Percentiles rank a stretch among this genome's conserved stretches.
Conservation (phyloP, 2,888 invertebrate species). For the Idaea straminata region DNA sequence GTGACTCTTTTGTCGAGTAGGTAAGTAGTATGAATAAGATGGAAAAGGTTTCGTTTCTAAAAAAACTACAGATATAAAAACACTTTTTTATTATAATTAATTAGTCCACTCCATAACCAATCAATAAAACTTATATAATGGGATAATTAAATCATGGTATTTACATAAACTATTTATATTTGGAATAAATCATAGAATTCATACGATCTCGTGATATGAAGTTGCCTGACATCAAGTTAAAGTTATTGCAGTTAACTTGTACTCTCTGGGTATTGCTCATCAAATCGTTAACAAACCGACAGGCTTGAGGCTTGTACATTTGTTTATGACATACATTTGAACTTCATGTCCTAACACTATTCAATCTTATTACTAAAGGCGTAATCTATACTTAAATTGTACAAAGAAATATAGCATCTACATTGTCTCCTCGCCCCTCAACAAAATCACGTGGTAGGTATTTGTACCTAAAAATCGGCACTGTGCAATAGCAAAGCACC, state of each 20-base stretch:
- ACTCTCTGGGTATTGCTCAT: slow-evolving; percentile 66
- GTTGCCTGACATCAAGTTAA: slow-evolving; percentile 43
- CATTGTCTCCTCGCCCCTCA: too few species aligned
- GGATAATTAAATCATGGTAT: slow-evolving; percentile 57
- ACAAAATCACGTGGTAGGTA: neutral
- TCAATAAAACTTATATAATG: slow-evolving; percentile 59
- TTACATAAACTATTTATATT: slow-evolving; percentile 48
- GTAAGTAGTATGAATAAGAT: too few species aligned
- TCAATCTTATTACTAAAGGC: slow-evolving; percentile 2
- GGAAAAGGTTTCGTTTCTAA: slow-evolving; percentile 8
- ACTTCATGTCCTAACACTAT: slow-evolving; percentile 2
- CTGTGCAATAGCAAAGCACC: too few species aligned
- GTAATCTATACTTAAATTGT: neutral
- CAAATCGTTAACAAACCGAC: slow-evolving; percentile 43
- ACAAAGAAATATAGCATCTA: neutral
- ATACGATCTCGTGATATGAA: slow-evolving; percentile 52
- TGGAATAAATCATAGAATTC: slow-evolving; percentile 49
- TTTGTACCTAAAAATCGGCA: too few species aligned
- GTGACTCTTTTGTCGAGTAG: too few species aligned
- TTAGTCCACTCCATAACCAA: slow-evolving; percentile 67
- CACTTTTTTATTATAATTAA: slow-evolving; percentile 42
- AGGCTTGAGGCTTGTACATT: slow-evolving; percentile 51
- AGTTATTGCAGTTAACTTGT: slow-evolving; percentile 60
- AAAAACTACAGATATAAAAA: slow-evolving; percentile 16
- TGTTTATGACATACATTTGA: slow-evolving; percentile 20